Percentiles rank a stretch among this genome's conserved stretches.
These are phyloP conservation scores for Acyrthosiphon pisum DNA, from an alignment of 1,140 invertebrate species.

Conservation along the genomic window DNA sequence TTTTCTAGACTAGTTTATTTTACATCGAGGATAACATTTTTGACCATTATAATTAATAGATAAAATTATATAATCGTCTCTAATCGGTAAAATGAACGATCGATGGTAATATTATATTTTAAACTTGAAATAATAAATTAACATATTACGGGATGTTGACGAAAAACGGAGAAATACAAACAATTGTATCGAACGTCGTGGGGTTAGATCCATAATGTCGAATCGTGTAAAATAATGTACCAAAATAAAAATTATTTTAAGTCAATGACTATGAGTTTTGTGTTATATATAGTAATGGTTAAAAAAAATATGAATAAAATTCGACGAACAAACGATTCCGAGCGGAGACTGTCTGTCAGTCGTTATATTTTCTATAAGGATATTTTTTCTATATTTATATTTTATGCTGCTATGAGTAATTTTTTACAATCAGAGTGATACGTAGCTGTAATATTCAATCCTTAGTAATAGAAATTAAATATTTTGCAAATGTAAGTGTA, in stretches of 20 bases:
- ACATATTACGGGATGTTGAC: not conserved
- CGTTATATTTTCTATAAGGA: too few species aligned
- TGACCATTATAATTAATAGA: not conserved
- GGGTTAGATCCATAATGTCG: not conserved
- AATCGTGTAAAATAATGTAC: not conserved
- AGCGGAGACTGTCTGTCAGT: too few species aligned
- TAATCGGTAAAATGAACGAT: too few species aligned
- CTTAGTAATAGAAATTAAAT: not conserved
- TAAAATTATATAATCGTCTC: not conserved
- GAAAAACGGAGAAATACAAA: not conserved
- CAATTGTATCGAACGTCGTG: not conserved
- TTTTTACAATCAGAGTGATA: too few species aligned
- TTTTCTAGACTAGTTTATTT: conserved; percentile 16
- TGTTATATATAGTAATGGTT: not conserved
- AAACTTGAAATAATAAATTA: too few species aligned
- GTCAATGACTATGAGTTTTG: not conserved
- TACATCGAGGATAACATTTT: not conserved
- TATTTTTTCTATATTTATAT: too few species aligned
- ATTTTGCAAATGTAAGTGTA: not conserved
- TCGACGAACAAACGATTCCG: too few species aligned
- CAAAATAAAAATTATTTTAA: not conserved
- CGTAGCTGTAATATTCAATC: too few species aligned
- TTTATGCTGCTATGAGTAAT: too few species aligned
- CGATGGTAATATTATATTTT: too few species aligned
- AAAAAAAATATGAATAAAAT: not conserved